These are phyloP conservation scores for Seira ritae DNA, from an alignment of 2,888 invertebrate species.

Conservation along the genomic window DNA sequence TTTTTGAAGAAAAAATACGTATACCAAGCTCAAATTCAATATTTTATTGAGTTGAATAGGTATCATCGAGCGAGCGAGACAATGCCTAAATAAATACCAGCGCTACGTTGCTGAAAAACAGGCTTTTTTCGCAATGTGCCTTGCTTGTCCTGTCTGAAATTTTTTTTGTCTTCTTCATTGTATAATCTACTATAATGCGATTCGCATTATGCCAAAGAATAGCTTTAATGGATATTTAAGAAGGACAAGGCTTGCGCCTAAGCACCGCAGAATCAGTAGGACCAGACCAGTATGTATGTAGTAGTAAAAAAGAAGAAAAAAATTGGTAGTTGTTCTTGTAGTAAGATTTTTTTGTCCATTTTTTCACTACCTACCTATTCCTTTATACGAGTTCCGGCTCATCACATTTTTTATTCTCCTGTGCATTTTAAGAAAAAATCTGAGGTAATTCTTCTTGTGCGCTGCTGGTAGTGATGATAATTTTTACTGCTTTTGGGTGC, in stretches of 20 bases:
- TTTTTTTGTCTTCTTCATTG: background rate
- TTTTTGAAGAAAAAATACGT: too few relatives aligned
- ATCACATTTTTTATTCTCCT: slow-evolving; percentile 49
- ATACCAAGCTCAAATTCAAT: too few relatives aligned
- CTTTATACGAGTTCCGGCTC: slow-evolving; percentile 58
- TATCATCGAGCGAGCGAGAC: background rate
- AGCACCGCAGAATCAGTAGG: background rate
- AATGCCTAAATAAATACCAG: background rate
- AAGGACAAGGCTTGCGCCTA: background rate
- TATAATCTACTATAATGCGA: background rate
- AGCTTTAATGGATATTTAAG: background rate
- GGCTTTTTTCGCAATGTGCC: background rate
- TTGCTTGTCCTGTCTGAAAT: background rate
- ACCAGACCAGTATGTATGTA: too few relatives aligned
- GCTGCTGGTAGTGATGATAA: background rate
- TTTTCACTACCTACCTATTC: slow-evolving; percentile 7
- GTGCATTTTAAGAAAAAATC: slow-evolving; percentile 33
- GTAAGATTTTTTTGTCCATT: slow-evolving; percentile 22
- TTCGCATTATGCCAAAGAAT: background rate
- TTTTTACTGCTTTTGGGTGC: slow-evolving; percentile 12
- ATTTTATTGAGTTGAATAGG: background rate
- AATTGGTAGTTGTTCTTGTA: background rate
- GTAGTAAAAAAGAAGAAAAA: background rate
- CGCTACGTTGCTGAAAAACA: too few relatives aligned
- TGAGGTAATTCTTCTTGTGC: slow-evolving; percentile 39